phyloP scores from a whole-genome alignment of 1,140 invertebrate genomes.

The Fopius arisanus region DNA sequence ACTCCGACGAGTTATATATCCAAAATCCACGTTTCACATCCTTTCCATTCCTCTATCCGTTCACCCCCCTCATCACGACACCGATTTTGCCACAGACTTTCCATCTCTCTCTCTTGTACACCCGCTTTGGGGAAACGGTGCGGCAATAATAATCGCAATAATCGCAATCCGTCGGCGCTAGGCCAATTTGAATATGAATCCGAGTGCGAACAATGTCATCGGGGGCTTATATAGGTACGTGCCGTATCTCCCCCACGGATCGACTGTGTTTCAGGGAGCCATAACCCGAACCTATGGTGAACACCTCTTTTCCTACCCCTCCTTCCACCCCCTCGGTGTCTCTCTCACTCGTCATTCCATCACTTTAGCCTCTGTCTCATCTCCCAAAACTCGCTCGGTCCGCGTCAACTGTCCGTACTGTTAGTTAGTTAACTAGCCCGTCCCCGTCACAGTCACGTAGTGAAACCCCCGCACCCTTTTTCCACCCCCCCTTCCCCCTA shows the following conservation, averaged over 20 bases:
- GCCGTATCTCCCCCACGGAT: constrained; percentile 64
- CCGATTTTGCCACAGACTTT: not conserved
- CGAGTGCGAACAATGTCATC: constrained; percentile 65
- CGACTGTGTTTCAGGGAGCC: constrained; percentile 42
- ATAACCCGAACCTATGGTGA: constrained; percentile 18
- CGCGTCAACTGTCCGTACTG: constrained; percentile 61
- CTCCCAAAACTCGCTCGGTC: constrained; percentile 41
- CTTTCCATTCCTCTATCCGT: not conserved
- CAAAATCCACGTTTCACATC: constrained; percentile 19
- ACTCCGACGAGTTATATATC: constrained; percentile 9
- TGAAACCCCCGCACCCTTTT: not conserved
- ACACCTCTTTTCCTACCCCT: constrained; percentile 15
- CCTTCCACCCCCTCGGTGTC: not conserved
- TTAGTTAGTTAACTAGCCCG: constrained; percentile 65
- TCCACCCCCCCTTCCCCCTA: not conserved
- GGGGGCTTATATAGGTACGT: constrained; percentile 52
- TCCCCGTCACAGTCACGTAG: constrained; percentile 63
- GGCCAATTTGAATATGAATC: constrained; percentile 66
- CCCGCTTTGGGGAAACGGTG: constrained; percentile 46
- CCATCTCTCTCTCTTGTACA: constrained; percentile 2
- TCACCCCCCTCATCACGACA: too few relatives aligned
- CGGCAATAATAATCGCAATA: constrained; percentile 61
- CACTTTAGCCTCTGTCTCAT: not conserved
- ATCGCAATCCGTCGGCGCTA: constrained; percentile 55
- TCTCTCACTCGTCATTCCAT: not conserved